phyloP scores from a whole-genome alignment of 2,888 invertebrate genomes.

The Strigamia transsilvanica region DNA sequence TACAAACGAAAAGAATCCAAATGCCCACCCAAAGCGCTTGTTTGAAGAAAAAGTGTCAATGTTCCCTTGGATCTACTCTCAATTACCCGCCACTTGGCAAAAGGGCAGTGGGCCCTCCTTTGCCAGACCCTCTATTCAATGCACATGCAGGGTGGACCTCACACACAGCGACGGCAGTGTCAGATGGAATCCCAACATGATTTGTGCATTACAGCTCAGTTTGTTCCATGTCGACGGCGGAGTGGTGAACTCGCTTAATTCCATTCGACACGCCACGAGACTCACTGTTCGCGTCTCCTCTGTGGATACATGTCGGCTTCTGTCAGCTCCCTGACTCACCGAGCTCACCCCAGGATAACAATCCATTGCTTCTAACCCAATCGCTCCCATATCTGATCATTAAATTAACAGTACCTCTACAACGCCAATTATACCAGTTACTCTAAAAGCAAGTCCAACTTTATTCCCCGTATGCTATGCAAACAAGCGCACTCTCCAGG shows the following conservation, averaged over 20 bases:
- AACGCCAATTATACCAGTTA: not conserved
- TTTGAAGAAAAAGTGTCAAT: conserved; percentile 8
- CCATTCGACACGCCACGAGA: conserved; percentile 2
- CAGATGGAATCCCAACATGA: conserved; percentile 1
- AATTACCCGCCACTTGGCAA: conserved; percentile 3
- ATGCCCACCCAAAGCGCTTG: not conserved
- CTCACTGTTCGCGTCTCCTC: conserved; percentile 2
- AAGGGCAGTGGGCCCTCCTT: not conserved
- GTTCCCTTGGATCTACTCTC: not conserved
- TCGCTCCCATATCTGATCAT: not conserved
- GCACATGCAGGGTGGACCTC: not conserved
- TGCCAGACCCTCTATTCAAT: not conserved
- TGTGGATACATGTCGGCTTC: conserved; percentile 8
- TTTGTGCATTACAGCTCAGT: conserved; percentile 8
- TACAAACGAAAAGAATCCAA: not conserved
- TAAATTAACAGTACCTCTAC: not conserved
- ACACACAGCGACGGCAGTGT: not conserved
- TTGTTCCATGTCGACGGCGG: conserved; percentile 2
- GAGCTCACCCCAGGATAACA: conserved; percentile 3
- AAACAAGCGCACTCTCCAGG: not conserved
- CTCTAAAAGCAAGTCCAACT: not conserved
- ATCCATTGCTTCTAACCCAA: conserved; percentile 8
- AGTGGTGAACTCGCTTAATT: conserved; percentile 8
- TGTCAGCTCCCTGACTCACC: conserved; percentile 8
- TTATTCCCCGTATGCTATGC: not conserved